A percentile compares a stretch with the other conserved stretches of the same genome.
These are phyloP conservation scores for Cephalopholis sonnerati DNA, from an alignment of 2,113 vertebrate species.

Conservation along the genomic window DNA sequence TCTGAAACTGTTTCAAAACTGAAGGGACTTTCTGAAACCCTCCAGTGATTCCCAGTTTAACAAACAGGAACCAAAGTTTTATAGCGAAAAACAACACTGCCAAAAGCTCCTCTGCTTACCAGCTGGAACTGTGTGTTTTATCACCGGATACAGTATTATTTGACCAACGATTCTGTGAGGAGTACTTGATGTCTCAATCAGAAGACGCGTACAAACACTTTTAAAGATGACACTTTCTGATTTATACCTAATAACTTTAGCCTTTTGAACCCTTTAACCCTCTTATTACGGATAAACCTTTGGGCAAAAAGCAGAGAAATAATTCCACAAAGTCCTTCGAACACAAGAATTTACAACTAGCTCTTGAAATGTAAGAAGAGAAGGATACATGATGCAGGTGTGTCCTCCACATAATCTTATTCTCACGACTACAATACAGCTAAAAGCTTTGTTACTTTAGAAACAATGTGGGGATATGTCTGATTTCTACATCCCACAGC, in stretches of 20 bases:
- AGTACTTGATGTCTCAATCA: constrained; percentile 20
- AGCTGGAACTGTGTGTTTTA: constrained; percentile 54
- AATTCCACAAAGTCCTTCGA: neutral
- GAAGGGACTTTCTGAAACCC: constrained; percentile 43
- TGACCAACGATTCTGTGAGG: constrained; percentile 32
- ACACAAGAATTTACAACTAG: neutral
- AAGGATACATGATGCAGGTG: neutral
- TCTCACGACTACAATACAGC: neutral
- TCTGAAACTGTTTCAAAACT: constrained; percentile 31
- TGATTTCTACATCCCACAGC: neutral
- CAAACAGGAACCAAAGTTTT: constrained; percentile 57
- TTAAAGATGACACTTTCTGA: neutral
- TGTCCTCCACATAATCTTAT: neutral
- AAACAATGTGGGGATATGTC: neutral
- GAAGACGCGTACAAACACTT: neutral
- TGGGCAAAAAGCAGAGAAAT: neutral
- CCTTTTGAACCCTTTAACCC: neutral
- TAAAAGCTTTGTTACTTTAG: neutral
- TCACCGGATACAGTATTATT: constrained; percentile 40
- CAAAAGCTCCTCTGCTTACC: constrained; percentile 53
- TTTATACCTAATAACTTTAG: neutral
- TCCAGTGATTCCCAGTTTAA: constrained; percentile 28
- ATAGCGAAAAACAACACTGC: constrained; percentile 19
- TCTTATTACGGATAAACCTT: neutral
- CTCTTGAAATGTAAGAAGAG: neutral